Conservation (phyloP, 2,113 vertebrate genomes). For the Plestiodon gilberti region DNA sequence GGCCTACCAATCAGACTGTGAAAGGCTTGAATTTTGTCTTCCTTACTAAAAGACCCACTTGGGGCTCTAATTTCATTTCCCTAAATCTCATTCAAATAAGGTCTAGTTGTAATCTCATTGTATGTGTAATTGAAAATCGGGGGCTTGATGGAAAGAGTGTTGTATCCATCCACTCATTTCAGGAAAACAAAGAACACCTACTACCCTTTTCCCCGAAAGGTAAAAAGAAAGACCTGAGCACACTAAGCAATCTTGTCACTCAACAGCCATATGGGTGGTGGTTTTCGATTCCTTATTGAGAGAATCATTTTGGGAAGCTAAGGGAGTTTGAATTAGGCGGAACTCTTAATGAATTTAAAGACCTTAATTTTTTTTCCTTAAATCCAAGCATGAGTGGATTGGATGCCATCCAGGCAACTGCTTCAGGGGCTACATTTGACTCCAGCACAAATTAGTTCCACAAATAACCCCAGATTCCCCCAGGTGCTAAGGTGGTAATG, state of each 20-base stretch:
- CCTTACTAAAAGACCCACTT: not conserved
- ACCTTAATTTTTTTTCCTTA: not conserved
- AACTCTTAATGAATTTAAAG: slow-evolving; percentile 5
- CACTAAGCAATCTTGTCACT: slow-evolving; percentile 22
- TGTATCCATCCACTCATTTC: slow-evolving; percentile 59
- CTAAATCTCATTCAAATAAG: slow-evolving; percentile 26
- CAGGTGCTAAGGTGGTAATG: not conserved
- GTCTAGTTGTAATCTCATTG: slow-evolving; percentile 32
- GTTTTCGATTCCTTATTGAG: slow-evolving; percentile 19
- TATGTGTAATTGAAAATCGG: slow-evolving; percentile 46
- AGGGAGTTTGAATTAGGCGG: slow-evolving; percentile 22
- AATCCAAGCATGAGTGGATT: slow-evolving; percentile 14
- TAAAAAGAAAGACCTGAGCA: slow-evolving; percentile 54
- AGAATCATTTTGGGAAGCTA: not conserved
- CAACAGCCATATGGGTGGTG: slow-evolving; percentile 30
- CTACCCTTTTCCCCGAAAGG: slow-evolving; percentile 36
- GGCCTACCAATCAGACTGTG: not conserved
- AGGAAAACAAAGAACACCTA: not conserved
- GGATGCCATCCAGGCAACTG: not conserved
- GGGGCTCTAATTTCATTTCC: slow-evolving; percentile 42
- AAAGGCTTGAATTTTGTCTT: slow-evolving; percentile 5
- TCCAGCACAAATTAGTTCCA: slow-evolving; percentile 23
- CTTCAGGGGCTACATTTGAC: not conserved
- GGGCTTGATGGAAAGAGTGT: slow-evolving; percentile 27
- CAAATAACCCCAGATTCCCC: slow-evolving; percentile 21